Evolutionary conservation across 2,888 invertebrate species (phyloP), one percentile per base, ranked within the genome.

Genomic region (Tetrapedia diversipes): DNA sequence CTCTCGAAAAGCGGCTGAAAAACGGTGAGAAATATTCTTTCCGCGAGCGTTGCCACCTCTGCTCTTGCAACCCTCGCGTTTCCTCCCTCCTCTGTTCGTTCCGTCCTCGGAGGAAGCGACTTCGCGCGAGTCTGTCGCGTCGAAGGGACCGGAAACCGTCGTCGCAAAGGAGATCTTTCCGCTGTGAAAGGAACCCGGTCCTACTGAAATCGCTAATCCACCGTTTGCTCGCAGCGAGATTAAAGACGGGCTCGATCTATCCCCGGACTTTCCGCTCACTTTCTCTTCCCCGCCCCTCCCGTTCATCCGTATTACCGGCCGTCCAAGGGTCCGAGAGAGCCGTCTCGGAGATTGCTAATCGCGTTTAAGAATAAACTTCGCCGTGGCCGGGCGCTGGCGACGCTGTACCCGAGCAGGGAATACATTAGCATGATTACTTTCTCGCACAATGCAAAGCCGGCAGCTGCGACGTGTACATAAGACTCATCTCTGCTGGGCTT

Each of bases 381-480:
- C 76, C 66, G 72, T 69, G 61, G 65, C 51, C 19, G 39, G 66
- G 43, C 39, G 39, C 61, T 37, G 45, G 32, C 56, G 74, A 74
- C 64, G 70, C 75, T 77, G 77, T 79, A 76, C 70, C 74, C 81
- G 75, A 71, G 78, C 79, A 78, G 77, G 63, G 84, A 84, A 84
- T 84, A 83, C 84, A 84, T 84, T 84, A 84, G 79, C 84, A 81
- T 83, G 84, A 84, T 84, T 84, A 84, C 84, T 84, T 83, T 84
- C 81, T 69, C 79, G 82, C 71, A 80, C 84, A 78, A 77, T 79
- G 79, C 82, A 67, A n/a, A n/a, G n/a, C n/a, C n/a, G 75, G 79
- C 82, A 82, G 82, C 84, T 82, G 84, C 79, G 81, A 82, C 84
- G 78, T 57, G 81, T 81, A 79, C 84, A 77, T 69, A 78, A 77